Evolutionary conservation across 1,140 invertebrate genomes (phyloP).

Genomic region (Cydia pomonella): DNA sequence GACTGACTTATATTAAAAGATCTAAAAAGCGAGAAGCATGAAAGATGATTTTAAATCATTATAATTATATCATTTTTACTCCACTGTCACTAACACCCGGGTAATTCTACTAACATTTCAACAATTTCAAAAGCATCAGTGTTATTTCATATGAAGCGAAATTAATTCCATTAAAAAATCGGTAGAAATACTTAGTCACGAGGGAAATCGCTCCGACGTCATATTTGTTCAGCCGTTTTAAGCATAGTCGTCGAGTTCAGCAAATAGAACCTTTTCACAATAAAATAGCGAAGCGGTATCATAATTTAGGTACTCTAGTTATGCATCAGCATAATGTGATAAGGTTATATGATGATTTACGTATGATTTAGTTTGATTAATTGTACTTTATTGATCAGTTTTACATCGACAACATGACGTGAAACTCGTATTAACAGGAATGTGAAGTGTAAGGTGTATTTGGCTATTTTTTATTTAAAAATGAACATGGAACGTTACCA

Average conservation of each 20-base stretch:
- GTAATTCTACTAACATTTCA: neutral
- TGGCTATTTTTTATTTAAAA: neutral
- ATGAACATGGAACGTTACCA: neutral
- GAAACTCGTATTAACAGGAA: neutral
- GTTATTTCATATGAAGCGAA: neutral
- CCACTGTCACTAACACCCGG: neutral
- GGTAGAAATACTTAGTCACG: neutral
- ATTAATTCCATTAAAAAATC: neutral
- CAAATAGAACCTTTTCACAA: neutral
- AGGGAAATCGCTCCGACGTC: constrained; percentile 16
- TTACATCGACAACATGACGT: neutral
- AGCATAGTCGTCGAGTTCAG: too few relatives aligned
- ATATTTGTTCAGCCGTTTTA: constrained; percentile 22
- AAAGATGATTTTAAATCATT: too few relatives aligned
- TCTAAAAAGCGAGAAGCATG: neutral
- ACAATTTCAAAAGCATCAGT: neutral
- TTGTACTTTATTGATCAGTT: neutral
- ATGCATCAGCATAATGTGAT: neutral
- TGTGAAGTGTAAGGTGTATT: constrained; percentile 15
- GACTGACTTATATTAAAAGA: neutral
- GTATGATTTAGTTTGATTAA: neutral
- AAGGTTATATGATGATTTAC: neutral
- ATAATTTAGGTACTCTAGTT: neutral
- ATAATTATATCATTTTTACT: neutral
- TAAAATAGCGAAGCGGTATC: neutral